phyloP scores from a whole-genome alignment of 2,888 invertebrate species.

The Chymomyza fuscimana region DNA sequence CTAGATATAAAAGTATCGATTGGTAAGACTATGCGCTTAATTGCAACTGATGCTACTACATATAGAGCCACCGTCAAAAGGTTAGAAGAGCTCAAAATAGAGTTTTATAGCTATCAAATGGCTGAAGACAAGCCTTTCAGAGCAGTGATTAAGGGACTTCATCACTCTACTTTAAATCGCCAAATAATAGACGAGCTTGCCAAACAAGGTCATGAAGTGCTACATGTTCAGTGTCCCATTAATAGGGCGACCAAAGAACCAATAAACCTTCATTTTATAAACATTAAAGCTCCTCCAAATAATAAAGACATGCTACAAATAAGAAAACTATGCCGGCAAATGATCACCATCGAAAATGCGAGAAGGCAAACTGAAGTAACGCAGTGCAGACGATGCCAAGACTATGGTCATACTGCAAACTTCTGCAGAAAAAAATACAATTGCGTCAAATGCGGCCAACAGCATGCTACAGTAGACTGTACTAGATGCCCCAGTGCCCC shows the following conservation, averaged over 20 bases:
- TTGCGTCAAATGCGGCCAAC: neutral
- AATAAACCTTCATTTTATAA: conserved; percentile 11
- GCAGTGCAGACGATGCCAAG: conserved; percentile 14
- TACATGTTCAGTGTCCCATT: neutral
- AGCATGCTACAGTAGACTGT: neutral
- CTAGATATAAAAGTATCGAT: neutral
- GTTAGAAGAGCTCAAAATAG: neutral
- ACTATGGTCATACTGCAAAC: conserved; percentile 11
- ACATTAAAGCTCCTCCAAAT: neutral
- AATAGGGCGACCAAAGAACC: conserved; percentile 1
- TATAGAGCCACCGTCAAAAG: neutral
- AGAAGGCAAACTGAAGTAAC: neutral
- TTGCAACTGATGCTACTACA: conserved; percentile 1
- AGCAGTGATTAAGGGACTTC: neutral
- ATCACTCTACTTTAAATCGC: too few relatives aligned
- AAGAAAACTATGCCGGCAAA: neutral
- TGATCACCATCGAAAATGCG: neutral
- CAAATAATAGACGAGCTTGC: neutral
- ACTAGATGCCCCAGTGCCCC: neutral
- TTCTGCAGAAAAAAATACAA: neutral
- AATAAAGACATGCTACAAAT: conserved; percentile 5
- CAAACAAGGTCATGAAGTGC: neutral
- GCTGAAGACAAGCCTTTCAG: conserved; percentile 12
- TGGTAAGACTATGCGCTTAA: neutral
- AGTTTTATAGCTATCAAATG: conserved; percentile 5